Conservation (phyloP, 2,797 vertebrate genomes). For the Vultur gryphus region DNA sequence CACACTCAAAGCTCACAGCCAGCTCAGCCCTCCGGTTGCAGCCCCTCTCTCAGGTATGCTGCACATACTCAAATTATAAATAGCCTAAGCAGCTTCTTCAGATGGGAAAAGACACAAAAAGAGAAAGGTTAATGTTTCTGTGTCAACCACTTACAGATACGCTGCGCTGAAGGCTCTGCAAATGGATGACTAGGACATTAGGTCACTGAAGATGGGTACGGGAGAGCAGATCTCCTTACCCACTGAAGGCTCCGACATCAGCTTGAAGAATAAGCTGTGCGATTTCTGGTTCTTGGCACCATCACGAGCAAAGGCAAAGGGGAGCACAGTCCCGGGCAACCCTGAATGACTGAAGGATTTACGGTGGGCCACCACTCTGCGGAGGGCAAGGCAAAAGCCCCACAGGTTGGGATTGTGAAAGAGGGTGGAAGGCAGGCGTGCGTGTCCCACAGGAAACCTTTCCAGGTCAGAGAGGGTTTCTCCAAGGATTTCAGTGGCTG, state of each 20-base stretch:
- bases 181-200: background rate
- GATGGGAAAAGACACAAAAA: background rate
- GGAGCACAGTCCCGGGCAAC: background rate
- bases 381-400: background rate
- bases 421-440: background rate
- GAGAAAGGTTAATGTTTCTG: background rate
- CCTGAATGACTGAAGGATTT: background rate
- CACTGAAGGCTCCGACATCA: background rate
- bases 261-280: background rate
- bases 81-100: background rate
- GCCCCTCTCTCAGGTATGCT: background rate
- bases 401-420: background rate
- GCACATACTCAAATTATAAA: background rate
- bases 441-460: background rate
- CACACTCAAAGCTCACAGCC: background rate
- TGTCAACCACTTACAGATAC: background rate
- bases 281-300: background rate
- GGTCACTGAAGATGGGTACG: background rate
- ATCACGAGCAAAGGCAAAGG: background rate
- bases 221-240: background rate
- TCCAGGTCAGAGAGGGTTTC: background rate
- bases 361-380: accelerated
- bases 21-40: background rate
- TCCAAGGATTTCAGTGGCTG: background rate
- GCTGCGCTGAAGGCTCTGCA: background rate